phyloP scores from a whole-genome alignment of 2,888 invertebrate species.

The Hartigia nigra region DNA sequence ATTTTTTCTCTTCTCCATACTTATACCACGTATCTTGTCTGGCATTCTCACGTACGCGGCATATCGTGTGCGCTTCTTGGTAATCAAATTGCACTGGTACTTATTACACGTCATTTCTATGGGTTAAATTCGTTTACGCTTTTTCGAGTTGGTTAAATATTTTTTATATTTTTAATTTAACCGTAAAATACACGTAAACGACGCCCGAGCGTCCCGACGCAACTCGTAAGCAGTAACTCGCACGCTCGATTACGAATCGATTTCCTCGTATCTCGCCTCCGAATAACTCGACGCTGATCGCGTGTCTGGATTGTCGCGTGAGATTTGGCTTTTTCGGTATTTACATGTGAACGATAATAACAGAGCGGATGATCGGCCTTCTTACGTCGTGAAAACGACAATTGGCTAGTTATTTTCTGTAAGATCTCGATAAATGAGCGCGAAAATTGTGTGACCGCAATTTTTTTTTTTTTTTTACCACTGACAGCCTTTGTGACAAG shows the following conservation, averaged over 20 bases:
- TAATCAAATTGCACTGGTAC: neutral
- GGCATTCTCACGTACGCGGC: neutral
- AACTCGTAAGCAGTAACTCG: neutral
- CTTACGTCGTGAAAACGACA: neutral
- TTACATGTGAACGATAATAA: neutral
- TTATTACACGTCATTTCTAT: neutral
- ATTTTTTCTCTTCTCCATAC: slow-evolving; percentile 3
- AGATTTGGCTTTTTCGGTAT: neutral
- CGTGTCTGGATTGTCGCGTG: neutral
- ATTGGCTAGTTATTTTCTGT: neutral
- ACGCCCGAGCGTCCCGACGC: neutral
- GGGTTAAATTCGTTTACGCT: neutral
- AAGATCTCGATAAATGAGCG: neutral
- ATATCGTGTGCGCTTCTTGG: neutral
- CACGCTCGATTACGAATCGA: neutral
- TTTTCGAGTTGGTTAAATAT: neutral
- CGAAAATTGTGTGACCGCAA: neutral
- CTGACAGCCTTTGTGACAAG: neutral
- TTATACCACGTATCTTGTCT: slow-evolving; percentile 10
- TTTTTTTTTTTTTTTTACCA: neutral
- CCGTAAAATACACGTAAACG: neutral
- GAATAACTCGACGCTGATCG: neutral
- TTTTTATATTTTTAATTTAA: neutral
- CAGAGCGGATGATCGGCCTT: neutral
- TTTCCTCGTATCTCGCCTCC: neutral